Base-by-base conservation (phyloP, 2,888 invertebrate genomes). In the Drosophila affinis region DNA sequence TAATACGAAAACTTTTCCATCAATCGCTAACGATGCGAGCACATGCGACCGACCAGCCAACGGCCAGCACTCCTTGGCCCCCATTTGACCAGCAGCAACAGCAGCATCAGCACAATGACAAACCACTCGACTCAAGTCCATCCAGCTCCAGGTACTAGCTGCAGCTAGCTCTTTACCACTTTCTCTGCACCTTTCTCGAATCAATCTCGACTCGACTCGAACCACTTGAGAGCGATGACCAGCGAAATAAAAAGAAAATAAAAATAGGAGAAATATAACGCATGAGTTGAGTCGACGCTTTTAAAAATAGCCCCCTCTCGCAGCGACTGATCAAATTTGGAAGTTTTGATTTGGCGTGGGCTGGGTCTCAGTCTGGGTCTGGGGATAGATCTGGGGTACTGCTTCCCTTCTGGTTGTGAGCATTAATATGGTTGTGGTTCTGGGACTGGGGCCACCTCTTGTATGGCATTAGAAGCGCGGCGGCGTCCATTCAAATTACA, bases 141-240 rank as follows among this genome's bases (percentile, higher is more conserved):
- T 52, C 49, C 47, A 62, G 32, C 51, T 68, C 54, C 46, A 63
- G 53, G 60, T n/a, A 39, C 39, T 39, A 39, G 39, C 17, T 32
- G 53, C 69, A 62, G 64, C 71, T 5, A 24, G 5, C 73, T 68
- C 68, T 62, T 73, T 48, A 48, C 69, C 71, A 82, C 82, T 82
- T 85, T 82, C 82, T 85, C 82, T 75, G 72, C 64, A 67, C 73
- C 82, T 85, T 85, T 85, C 76, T 69, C 58, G 53, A 76, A 75
- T 78, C 64, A 70, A 75, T 75, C 63, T 60, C 67, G 49, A 46
- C 57, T 32, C 51, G 34, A 57, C 51, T 14, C 57, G 57, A 62
- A 56, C 70, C 75, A 81, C 76, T 85, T 62, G 77, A 85, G 79
- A 69, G 83, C 79, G 79, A 85, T 86, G 81, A 79, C 80, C 83